Base-by-base conservation (phyloP, 2,797 vertebrate species). In the Bradypodion pumilum region DNA sequence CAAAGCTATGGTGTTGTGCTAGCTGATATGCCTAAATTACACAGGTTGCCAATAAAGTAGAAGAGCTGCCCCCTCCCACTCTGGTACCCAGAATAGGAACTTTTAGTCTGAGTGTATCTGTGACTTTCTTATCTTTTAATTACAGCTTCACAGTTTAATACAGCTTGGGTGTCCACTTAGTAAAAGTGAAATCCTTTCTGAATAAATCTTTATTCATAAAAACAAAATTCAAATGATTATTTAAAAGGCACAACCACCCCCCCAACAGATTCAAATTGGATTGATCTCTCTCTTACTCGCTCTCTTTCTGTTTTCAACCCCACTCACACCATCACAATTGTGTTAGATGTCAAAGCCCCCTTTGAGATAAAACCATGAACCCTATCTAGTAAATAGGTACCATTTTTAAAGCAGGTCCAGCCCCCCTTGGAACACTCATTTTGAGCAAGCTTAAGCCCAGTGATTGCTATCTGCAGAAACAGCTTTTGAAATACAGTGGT, bases 401-500 rank as follows among this genome's bases (percentile, higher is more conserved):
- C 49, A 65, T n/a, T 80, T 85, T 72, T 80, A 89, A 82, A 81
- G 49, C 49, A 80, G 76, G 83, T 59, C 80, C 0, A 68, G 65
- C 19, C 37, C 85, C 73, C 86, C 75, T 86, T 86, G 87, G 46
- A 83, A 70, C 52, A 85, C 82, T 90, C 77, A 85, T 91, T 90
- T 87, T 85, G 82, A 75, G 84, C 59, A 88, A 88, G 84, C 87
- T 85, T 89, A 85, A 82, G 76, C 49, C 59, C 79, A 75, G 46
- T 42, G 86, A 90, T 82, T 87, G 72, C 35, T 82, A 88, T 92
- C 91, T 90, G 83, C 82, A 92, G 65, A 78, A 91, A 88, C 75
- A 89, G 83, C 89, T 92, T 90, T 90, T 91, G 83, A 92, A 92
- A 83, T 32, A 89, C n/a, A n/a, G n/a, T n/a, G n/a, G n/a, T n/a